A percentile compares a stretch with the other conserved stretches of the same genome.
Evolutionary conservation across 2,113 vertebrate species (phyloP).

Genomic region (Alaudala cheleensis): DNA sequence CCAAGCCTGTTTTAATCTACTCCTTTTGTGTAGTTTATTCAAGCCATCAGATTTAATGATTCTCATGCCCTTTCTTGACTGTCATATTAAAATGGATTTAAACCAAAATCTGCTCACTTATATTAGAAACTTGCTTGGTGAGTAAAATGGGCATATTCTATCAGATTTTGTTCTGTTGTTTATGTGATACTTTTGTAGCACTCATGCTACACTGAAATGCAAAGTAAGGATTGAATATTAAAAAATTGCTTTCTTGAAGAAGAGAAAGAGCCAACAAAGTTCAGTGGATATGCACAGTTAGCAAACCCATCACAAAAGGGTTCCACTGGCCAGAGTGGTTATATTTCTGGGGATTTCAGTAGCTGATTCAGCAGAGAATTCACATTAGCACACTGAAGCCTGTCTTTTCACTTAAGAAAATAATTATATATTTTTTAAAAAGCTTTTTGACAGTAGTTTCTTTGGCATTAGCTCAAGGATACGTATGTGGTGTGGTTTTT

Average conservation of each 20-base stretch:
- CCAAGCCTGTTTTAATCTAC: background rate
- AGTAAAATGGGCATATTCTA: background rate
- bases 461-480: background rate
- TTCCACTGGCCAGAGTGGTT: background rate
- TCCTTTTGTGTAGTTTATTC: slow-evolving; percentile 38
- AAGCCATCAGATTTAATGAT: slow-evolving; percentile 43
- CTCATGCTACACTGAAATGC: background rate
- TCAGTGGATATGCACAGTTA: background rate
- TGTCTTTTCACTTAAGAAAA: background rate
- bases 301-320: background rate
- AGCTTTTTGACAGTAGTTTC: background rate
- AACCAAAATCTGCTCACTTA: slow-evolving; percentile 33
- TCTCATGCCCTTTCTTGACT: slow-evolving; percentile 18
- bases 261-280: background rate
- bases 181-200: background rate
- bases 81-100: slow-evolving; percentile 4
- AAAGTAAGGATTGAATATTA: background rate
- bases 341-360: background rate
- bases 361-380: background rate
- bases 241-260: background rate
- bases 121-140: background rate
- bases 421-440: background rate
- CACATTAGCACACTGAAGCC: background rate
- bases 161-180: background rate
- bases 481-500: rapidly evolving